These are phyloP conservation scores for Syngnathoides biaculeatus DNA, from an alignment of 2,113 vertebrate genomes.

Conservation along the genomic window DNA sequence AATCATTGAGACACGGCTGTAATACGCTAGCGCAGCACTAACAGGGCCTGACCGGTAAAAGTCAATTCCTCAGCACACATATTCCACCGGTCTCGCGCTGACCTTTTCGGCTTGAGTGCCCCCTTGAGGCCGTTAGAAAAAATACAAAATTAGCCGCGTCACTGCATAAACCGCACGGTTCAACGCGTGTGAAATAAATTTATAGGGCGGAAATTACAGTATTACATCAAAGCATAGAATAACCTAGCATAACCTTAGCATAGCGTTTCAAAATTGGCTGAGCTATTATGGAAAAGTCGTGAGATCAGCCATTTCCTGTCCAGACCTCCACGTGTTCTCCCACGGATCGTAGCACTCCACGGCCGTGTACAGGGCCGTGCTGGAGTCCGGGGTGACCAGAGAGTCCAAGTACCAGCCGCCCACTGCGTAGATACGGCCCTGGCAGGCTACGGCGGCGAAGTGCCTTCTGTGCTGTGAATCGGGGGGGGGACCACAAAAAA, in stretches of 20 bases:
- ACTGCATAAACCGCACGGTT: too few relatives aligned
- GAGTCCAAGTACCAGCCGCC: conserved; percentile 79
- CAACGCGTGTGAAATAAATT: too few relatives aligned
- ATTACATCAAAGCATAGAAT: not conserved
- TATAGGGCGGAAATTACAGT: too few relatives aligned
- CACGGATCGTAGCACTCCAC: conserved; percentile 77
- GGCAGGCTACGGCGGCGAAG: conserved; percentile 75
- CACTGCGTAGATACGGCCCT: conserved; percentile 69
- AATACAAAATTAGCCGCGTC: too few relatives aligned
- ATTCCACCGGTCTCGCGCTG: too few relatives aligned
- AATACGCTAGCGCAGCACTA: too few relatives aligned
- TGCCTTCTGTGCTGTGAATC: conserved; percentile 69
- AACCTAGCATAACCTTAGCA: not conserved
- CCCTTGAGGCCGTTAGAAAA: too few relatives aligned
- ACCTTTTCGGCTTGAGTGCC: too few relatives aligned
- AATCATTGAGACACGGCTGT: too few relatives aligned
- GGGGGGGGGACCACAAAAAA: conserved; percentile 16
- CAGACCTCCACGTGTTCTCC: conserved; percentile 66
- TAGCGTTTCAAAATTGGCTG: not conserved
- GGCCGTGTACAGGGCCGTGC: conserved; percentile 71
- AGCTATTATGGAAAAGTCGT: not conserved
- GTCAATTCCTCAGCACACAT: too few relatives aligned
- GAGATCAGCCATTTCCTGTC: not conserved
- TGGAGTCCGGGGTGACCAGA: conserved; percentile 70
- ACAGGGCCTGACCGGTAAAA: too few relatives aligned